phyloP scores from a whole-genome alignment of 2,797 vertebrate genomes.

The Coreius guichenoti region DNA sequence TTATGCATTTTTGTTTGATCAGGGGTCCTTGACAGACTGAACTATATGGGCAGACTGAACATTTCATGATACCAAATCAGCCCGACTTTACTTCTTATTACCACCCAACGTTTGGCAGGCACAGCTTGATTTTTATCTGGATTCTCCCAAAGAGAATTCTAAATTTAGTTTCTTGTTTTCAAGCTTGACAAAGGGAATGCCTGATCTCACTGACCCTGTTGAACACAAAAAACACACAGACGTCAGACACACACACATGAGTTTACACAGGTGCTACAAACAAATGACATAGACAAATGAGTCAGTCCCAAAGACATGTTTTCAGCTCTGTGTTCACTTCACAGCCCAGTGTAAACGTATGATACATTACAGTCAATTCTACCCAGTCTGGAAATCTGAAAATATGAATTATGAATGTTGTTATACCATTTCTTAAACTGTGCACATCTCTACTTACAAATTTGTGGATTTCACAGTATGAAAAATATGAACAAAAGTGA shows the following conservation, averaged over 20 bases:
- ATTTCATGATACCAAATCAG: neutral
- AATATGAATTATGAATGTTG: neutral
- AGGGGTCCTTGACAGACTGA: neutral
- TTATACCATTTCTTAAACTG: neutral
- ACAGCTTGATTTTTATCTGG: slow-evolving; percentile 3
- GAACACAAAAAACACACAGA: neutral
- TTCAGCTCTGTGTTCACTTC: slow-evolving; percentile 6
- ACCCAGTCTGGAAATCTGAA: neutral
- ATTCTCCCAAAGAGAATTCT: slow-evolving; percentile 8
- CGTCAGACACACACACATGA: neutral
- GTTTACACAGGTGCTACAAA: slow-evolving; percentile 54
- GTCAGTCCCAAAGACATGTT: slow-evolving; percentile 15
- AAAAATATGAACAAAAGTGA: neutral
- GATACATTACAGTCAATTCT: neutral
- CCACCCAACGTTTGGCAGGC: neutral
- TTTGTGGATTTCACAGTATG: neutral
- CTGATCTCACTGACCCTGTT: slow-evolving; percentile 8
- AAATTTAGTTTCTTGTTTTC: slow-evolving; percentile 15
- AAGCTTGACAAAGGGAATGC: slow-evolving; percentile 13
- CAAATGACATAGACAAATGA: slow-evolving; percentile 60
- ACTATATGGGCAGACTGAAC: neutral
- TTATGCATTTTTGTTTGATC: neutral
- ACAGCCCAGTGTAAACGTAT: neutral
- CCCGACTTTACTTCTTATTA: neutral
- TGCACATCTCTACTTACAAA: neutral